Conservation (phyloP, 2,797 vertebrate genomes). For the Hypotaenidia okinawae region DNA sequence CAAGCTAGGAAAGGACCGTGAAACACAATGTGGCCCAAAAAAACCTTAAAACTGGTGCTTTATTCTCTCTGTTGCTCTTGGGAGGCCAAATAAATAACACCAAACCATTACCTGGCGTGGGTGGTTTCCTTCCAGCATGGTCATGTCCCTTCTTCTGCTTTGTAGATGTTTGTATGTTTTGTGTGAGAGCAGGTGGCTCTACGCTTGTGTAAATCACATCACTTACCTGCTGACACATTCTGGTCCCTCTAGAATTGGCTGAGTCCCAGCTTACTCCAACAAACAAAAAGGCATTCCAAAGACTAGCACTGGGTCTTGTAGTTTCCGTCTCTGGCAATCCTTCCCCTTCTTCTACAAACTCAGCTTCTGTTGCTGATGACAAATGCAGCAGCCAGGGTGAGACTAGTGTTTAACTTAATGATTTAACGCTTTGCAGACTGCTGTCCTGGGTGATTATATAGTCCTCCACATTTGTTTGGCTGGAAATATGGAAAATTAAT, state of each 20-base stretch:
- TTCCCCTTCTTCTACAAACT: not conserved
- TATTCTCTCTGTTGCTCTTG: not conserved
- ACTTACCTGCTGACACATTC: accelerated
- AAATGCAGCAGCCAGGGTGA: not conserved
- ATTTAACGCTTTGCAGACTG: conserved; percentile 49
- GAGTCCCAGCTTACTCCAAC: not conserved
- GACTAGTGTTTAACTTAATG: not conserved
- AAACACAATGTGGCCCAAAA: not conserved
- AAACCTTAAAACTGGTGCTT: not conserved
- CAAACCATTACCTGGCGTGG: not conserved
- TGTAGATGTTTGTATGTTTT: not conserved
- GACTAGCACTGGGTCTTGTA: not conserved
- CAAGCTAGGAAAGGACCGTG: not conserved
- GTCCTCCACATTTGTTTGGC: not conserved
- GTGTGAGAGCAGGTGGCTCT: not conserved
- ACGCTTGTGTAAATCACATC: not conserved
- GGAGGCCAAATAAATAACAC: not conserved
- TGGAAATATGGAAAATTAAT: conserved; percentile 62
- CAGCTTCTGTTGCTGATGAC: accelerated
- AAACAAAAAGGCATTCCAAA: not conserved
- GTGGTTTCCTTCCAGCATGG: not conserved
- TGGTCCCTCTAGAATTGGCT: not conserved
- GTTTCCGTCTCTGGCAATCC: not conserved
- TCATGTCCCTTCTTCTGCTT: not conserved
- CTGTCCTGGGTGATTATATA: conserved; percentile 1